Evolutionary conservation across 2,113 vertebrate genomes (phyloP), one percentile per base, ranked within the genome.

Genomic region (Grus americana): DNA sequence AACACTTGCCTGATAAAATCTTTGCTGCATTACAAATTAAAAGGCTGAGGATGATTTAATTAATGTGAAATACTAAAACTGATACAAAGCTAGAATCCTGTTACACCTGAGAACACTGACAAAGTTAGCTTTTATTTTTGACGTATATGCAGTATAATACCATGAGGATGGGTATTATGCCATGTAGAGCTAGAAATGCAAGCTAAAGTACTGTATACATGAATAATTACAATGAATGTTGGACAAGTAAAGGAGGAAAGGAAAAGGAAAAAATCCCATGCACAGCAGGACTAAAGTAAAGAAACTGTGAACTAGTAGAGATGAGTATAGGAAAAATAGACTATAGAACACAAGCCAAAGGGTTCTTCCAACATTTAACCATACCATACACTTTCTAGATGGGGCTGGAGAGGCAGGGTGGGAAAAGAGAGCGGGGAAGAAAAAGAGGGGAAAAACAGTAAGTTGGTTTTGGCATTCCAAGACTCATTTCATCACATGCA

Each of bases 401-500:
- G 19, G 86, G 91, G 40, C 71, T 93, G 90, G 68, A 90, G 74
- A 85, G 71, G 86, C 74, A 73, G 10, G 54, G 79, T 50, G 38
- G 34, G 59, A 30, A 95, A 92, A 62, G n/a, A 76, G 66, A 86
- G 12, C 6, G 6, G 5, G 42, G 17, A 70, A 32, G 86, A 90
- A 58, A 85, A 83, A 80, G 59, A 88, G 38, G 83, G 78, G 68
- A 73, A 80, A 79, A 38, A 34, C 21, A 52, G 23, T 55, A 57
- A 52, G 57, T 83, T 24, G 61, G 5, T 63, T 92, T 74, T 24
- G 40, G 94, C 95, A 95, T 98, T 97, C 97, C 96, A 92, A 91
- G 93, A 52, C 86, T 94, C 82, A 47, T 95, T 96, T 95, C 38
- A 26, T 70, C 70, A 96, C 98, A 98, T 97, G 97, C 98, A 98